Evolutionary conservation across 2,888 invertebrate genomes (phyloP), one percentile per base, ranked within the genome.

Genomic region (Flabesymbios commensalis): DNA sequence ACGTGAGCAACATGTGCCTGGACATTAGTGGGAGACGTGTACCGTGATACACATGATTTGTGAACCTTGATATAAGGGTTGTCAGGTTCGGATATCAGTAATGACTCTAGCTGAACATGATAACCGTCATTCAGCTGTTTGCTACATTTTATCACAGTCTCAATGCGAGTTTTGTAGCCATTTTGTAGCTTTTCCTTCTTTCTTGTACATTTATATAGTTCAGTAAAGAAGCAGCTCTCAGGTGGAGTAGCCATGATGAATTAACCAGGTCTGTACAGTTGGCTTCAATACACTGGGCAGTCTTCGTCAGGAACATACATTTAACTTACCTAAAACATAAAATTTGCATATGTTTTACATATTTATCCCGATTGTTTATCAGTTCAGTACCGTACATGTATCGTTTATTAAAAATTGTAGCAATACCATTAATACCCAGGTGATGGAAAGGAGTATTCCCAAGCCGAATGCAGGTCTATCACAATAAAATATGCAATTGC

Each of bases 1-100:
- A 45, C 45, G 22, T 45, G 45, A 45, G 45, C 45, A 10, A 45
- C 10, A 45, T 45, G 45, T 45, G 45, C 45, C 45, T 45, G 45
- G 24, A 45, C 24, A 45, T 45, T 45, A 22, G 45, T 45, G 22
- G 45, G 7, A 45, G 45, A 45, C 7, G 24, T 45, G 45, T 45
- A 45, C 17, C 45, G 10, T 45, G 45, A 45, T 45, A 45, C 45
- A 45, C 45, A 45, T 10, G 45, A 45, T 24, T 45, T 45, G 22
- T 45, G 45, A 22, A 45, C 45, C 24, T n/a, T 22, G 22, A n/a
- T 45, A 22, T 24, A 22, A 45, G 24, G 45, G 22, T 45, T 45
- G 45, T 45, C 24, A 10, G 10, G 45, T 45, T 45, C 45, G 10
- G 45, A 45, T 45, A 19, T 24, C 45, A 45, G 17, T 22, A 45